phyloP scores from a whole-genome alignment of 92 coral and sea anemone genomes.

The Parazoanthus swiftii region DNA sequence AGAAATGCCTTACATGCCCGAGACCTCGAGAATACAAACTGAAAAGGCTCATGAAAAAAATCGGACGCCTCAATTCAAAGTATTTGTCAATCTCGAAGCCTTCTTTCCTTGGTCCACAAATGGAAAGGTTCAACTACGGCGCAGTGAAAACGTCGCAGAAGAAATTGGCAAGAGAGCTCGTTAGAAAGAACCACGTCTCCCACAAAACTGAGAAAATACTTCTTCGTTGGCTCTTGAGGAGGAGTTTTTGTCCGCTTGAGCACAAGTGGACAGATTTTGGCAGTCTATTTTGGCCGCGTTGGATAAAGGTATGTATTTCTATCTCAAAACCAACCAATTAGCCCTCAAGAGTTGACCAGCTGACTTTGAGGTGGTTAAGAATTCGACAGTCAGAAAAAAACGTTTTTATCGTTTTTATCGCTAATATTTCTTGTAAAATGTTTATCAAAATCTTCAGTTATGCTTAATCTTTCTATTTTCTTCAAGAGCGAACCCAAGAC shows the following conservation, averaged over 20 bases:
- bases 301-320: conserved; percentile 61
- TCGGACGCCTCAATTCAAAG: conserved; percentile 17
- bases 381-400: too few species aligned
- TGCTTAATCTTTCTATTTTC: too few species aligned
- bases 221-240: conserved; percentile 66
- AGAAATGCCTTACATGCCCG: conserved; percentile 31
- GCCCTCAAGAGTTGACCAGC: too few species aligned
- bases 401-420: too few species aligned
- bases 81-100: conserved; percentile 33
- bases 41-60: conserved; percentile 33
- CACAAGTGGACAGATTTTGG: conserved; percentile 74
- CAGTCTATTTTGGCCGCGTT: conserved; percentile 75
- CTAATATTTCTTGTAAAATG: too few species aligned
- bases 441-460: too few species aligned
- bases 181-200: conserved; percentile 14
- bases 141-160: conserved; percentile 15
- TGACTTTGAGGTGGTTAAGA: too few species aligned
- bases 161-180: conserved; percentile 13
- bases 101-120: conserved; percentile 8
- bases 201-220: conserved; percentile 52
- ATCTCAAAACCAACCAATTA: too few species aligned
- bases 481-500: not conserved
- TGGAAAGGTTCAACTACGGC: conserved; percentile 14
- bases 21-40: conserved; percentile 27
- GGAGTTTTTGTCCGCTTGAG: conserved; percentile 64